Evolutionary conservation across 2,888 invertebrate genomes (phyloP).

Genomic region (Cynaeus angustus): DNA sequence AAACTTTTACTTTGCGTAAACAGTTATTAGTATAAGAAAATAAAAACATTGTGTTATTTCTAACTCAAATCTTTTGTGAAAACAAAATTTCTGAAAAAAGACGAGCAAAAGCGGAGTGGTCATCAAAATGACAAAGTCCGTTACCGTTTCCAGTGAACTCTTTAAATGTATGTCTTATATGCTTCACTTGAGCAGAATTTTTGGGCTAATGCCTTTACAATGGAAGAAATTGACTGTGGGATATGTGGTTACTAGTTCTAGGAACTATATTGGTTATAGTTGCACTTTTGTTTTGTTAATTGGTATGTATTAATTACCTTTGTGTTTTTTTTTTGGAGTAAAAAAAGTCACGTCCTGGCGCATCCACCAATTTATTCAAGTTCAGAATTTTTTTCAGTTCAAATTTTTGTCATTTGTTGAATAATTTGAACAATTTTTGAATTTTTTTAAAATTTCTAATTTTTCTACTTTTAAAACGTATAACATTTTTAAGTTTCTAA

Average conservation of each 20-base stretch:
- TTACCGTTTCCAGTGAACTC: neutral
- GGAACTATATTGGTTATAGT: slow-evolving; percentile 1
- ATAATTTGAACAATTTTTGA: no score
- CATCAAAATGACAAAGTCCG: neutral
- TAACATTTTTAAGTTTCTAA: no score
- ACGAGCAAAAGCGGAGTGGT: neutral
- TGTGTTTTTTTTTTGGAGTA: neutral
- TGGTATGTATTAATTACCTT: slow-evolving; percentile 2
- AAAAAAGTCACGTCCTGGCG: no score
- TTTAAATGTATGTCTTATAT: neutral
- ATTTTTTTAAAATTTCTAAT: no score
- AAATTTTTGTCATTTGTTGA: no score
- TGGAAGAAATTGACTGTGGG: neutral
- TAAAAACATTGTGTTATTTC: no score
- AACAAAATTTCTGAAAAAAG: neutral
- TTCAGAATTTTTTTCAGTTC: no score
- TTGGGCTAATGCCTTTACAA: neutral
- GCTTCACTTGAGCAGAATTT: slow-evolving; percentile 9
- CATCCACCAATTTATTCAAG: no score
- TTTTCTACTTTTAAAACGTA: no score
- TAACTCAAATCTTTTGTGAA: neutral
- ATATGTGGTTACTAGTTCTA: neutral
- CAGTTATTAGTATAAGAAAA: no score
- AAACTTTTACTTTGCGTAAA: no score
- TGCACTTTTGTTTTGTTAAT: neutral